phyloP scores from a whole-genome alignment of 2,888 invertebrate species.

The Hypercompe scribonia region DNA sequence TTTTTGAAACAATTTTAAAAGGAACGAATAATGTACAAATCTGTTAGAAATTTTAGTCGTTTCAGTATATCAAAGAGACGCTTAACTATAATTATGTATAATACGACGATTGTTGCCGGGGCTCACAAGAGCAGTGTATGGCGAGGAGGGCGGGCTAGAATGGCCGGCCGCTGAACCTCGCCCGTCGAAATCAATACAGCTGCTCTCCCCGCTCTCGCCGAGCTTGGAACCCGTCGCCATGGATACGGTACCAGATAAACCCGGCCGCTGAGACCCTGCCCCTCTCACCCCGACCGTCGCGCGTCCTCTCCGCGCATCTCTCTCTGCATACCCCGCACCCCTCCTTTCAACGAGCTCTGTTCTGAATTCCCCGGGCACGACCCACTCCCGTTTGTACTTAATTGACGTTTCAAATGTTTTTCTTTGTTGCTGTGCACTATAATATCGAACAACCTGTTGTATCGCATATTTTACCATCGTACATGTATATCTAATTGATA shows the following conservation, averaged over 20 bases:
- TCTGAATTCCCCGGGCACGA: slow-evolving; percentile 35
- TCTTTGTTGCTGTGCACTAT: slow-evolving; percentile 48
- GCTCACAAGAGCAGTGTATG: slow-evolving; percentile 54
- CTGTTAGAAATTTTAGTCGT: not conserved
- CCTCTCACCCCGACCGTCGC: slow-evolving; percentile 42
- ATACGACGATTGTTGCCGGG: slow-evolving; percentile 38
- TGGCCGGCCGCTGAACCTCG: slow-evolving; percentile 80
- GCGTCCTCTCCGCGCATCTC: slow-evolving; percentile 28
- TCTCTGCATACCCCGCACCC: slow-evolving; percentile 28
- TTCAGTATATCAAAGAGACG: not conserved
- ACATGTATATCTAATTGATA: not conserved
- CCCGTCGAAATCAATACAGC: slow-evolving; percentile 87
- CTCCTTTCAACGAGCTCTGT: slow-evolving; percentile 26
- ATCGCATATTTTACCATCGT: slow-evolving; percentile 47
- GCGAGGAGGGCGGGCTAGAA: slow-evolving; percentile 61
- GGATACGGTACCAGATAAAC: slow-evolving; percentile 75
- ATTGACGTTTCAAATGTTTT: slow-evolving; percentile 46
- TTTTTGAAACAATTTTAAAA: too few relatives aligned
- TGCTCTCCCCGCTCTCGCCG: slow-evolving; percentile 81
- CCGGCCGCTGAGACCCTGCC: slow-evolving; percentile 51
- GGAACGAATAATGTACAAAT: too few relatives aligned
- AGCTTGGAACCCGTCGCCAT: slow-evolving; percentile 76
- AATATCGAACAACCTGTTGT: slow-evolving; percentile 64
- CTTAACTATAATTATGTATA: slow-evolving; percentile 14
- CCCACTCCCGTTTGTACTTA: slow-evolving; percentile 33